A percentile compares a stretch with the other conserved stretches of the same genome.
phyloP scores from a whole-genome alignment of 1,140 invertebrate species.

The Bathynomus jamesi region DNA sequence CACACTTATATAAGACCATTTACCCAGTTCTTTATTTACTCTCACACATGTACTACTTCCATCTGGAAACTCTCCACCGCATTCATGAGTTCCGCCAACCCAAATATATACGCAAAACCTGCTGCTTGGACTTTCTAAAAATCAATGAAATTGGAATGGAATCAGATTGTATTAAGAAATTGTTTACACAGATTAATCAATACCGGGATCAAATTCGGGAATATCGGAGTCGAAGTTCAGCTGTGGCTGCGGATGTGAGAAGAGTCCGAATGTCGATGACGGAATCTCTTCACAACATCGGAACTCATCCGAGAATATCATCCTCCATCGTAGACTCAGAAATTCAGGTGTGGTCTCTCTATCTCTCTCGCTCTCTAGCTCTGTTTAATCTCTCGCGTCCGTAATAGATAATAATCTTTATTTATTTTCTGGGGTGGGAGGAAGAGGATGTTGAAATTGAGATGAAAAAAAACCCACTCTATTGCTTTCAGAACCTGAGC shows the following conservation, averaged over 20 bases:
- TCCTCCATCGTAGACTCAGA: conserved; percentile 23
- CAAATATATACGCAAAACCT: too few species aligned
- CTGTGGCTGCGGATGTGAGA: conserved; percentile 30
- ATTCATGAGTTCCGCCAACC: too few species aligned
- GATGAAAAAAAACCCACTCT: conserved; percentile 3
- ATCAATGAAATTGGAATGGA: neutral
- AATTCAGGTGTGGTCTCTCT: conserved; percentile 23
- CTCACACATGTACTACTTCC: neutral
- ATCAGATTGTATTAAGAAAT: neutral
- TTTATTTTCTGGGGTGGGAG: neutral
- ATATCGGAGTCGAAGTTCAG: conserved; percentile 27
- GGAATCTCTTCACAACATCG: conserved; percentile 33
- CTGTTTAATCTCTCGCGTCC: neutral
- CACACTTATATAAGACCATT: too few species aligned
- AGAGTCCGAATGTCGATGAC: conserved; percentile 32
- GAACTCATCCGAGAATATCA: conserved; percentile 33
- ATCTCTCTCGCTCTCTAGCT: too few species aligned
- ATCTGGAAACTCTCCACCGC: neutral
- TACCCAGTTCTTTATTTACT: too few species aligned
- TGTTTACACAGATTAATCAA: conserved; percentile 23
- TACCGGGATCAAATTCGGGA: conserved; percentile 33
- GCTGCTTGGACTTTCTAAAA: too few species aligned
- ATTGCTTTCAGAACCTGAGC: neutral
- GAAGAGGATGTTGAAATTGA: neutral
- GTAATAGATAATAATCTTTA: neutral